These are phyloP conservation scores for Chrysemys picta DNA, from an alignment of 2,113 vertebrate genomes.

Conservation along the genomic window DNA sequence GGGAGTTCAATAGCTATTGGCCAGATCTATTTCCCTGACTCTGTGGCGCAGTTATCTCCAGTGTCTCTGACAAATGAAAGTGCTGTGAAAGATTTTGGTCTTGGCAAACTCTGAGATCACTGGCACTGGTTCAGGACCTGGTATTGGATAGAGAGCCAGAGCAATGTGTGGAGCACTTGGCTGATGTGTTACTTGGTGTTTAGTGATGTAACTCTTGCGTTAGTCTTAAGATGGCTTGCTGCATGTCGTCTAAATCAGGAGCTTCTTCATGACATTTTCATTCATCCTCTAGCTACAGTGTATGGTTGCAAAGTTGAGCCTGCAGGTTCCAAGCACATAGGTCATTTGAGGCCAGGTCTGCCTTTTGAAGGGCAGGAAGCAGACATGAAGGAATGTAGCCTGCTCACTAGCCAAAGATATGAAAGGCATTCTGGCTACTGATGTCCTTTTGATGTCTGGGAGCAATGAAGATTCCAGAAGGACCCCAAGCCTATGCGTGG, in stretches of 20 bases:
- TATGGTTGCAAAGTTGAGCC: neutral
- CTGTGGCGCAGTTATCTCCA: neutral
- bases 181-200: neutral
- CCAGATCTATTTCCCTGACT: neutral
- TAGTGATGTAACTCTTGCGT: neutral
- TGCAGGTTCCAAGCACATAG: neutral
- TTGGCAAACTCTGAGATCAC: neutral
- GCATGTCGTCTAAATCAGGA: neutral
- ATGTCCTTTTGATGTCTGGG: neutral
- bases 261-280: neutral
- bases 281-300: neutral
- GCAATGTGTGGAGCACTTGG: neutral
- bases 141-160: neutral
- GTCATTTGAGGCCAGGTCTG: neutral
- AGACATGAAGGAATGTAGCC: neutral
- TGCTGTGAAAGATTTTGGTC: neutral
- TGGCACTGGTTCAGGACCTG: neutral
- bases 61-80: neutral
- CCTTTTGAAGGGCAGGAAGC: neutral
- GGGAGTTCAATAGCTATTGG: neutral
- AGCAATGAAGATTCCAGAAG: neutral
- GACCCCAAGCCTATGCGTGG: neutral
- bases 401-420: neutral
- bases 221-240: neutral
- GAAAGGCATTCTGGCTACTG: neutral